phyloP scores from a whole-genome alignment of 2,888 invertebrate genomes.

The Melipona beecheii region DNA sequence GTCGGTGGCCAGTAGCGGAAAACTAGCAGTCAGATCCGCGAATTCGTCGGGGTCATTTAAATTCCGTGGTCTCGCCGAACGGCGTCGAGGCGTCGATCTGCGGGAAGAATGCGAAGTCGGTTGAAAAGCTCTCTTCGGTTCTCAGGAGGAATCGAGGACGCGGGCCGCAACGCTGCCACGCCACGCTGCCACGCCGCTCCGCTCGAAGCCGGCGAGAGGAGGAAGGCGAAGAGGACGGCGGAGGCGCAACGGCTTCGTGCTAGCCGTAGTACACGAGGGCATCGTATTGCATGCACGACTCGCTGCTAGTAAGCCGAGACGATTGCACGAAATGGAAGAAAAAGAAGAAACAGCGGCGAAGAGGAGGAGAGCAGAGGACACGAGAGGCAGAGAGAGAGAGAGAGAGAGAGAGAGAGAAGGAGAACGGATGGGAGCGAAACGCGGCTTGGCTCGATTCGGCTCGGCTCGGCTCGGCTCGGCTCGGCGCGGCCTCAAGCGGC shows the following conservation, averaged over 20 bases:
- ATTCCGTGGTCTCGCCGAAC: slow-evolving; percentile 54
- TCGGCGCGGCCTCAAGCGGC: slow-evolving; percentile 29
- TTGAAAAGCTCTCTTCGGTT: slow-evolving; percentile 56
- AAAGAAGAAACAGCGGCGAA: slow-evolving; percentile 53
- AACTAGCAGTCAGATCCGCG: background rate
- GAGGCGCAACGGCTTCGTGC: slow-evolving; percentile 67
- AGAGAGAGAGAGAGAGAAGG: slow-evolving; percentile 19
- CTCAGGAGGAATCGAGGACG: slow-evolving; percentile 59
- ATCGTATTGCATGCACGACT: slow-evolving; percentile 80
- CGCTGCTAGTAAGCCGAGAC: slow-evolving; percentile 81
- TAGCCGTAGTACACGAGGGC: slow-evolving; percentile 72
- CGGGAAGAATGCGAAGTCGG: slow-evolving; percentile 61
- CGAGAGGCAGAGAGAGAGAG: slow-evolving; percentile 13
- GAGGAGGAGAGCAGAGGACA: slow-evolving; percentile 48
- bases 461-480: background rate
- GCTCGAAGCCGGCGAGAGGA: slow-evolving; percentile 47
- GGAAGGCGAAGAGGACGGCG: slow-evolving; percentile 43
- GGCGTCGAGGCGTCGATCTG: slow-evolving; percentile 42
- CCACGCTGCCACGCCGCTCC: background rate
- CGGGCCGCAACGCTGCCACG: slow-evolving; percentile 2
- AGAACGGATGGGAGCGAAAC: slow-evolving; percentile 1
- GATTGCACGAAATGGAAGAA: slow-evolving; percentile 74
- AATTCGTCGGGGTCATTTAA: slow-evolving; percentile 46
- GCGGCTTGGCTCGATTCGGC: background rate
- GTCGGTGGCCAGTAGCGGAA: too few species aligned